Evolutionary conservation across 2,797 vertebrate species (phyloP).

Genomic region (Phalloptychus januarius): DNA sequence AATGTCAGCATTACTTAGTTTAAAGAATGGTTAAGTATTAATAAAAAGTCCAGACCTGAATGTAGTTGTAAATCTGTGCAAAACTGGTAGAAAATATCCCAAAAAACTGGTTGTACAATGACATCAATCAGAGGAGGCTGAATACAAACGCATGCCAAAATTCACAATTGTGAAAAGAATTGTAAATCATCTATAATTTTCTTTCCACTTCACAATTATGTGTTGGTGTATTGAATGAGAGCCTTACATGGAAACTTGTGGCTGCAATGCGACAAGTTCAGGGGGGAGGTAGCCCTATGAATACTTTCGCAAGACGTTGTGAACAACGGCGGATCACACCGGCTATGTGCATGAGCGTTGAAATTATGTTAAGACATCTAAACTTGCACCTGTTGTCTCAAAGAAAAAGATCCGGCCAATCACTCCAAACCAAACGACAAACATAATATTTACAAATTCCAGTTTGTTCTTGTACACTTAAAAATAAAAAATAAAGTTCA

Average conservation of each 20-base stretch:
- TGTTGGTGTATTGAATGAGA: neutral
- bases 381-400: slow-evolving; percentile 85
- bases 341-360: slow-evolving; percentile 47
- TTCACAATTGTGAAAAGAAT: neutral
- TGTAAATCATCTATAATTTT: neutral
- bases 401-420: slow-evolving; percentile 77
- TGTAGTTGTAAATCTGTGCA: neutral
- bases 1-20: neutral
- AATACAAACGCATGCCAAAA: neutral
- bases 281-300: neutral
- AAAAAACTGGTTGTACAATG: neutral
- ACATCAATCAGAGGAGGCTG: neutral
- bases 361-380: slow-evolving; percentile 59
- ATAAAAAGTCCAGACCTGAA: neutral
- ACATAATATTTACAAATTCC: slow-evolving; percentile 89
- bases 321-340: slow-evolving; percentile 49
- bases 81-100: neutral
- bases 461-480: slow-evolving; percentile 80
- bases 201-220: neutral
- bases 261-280: neutral
- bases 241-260: neutral
- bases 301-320: neutral
- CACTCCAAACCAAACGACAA: slow-evolving; percentile 83
- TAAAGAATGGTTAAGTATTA: neutral
- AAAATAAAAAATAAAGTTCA: slow-evolving; percentile 78